These are phyloP conservation scores for Squalus acanthias DNA, from an alignment of 2,797 vertebrate species.

Conservation along the genomic window DNA sequence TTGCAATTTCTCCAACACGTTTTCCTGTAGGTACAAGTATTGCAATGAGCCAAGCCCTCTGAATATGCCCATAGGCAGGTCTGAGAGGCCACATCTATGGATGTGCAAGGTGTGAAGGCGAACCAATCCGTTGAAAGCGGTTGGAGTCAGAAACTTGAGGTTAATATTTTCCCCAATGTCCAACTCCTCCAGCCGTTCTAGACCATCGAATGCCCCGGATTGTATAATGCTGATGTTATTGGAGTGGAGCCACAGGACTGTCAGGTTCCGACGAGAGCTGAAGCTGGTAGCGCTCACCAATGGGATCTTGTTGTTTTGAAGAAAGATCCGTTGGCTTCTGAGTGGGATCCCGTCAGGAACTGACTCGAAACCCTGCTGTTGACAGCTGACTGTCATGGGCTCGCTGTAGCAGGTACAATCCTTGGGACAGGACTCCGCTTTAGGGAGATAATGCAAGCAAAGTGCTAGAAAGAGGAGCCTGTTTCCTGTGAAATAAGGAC, in stretches of 20 bases:
- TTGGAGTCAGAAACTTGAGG: slow-evolving; percentile 78
- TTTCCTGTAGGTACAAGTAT: slow-evolving; percentile 96
- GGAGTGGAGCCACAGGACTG: slow-evolving; percentile 93
- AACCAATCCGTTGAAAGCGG: slow-evolving; percentile 80
- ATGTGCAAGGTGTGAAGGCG: slow-evolving; percentile 90
- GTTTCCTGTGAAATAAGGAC: slow-evolving; percentile 62
- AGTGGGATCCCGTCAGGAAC: slow-evolving; percentile 85
- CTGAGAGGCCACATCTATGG: slow-evolving; percentile 87
- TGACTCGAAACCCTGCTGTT: slow-evolving; percentile 86
- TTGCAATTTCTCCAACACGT: slow-evolving; percentile 77
- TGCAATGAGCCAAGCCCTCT: slow-evolving; percentile 85
- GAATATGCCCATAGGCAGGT: slow-evolving; percentile 83
- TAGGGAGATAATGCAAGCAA: slow-evolving; percentile 51
- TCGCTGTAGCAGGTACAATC: slow-evolving; percentile 93
- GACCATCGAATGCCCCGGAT: slow-evolving; percentile 77
- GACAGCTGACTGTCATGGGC: slow-evolving; percentile 89
- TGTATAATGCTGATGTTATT: slow-evolving; percentile 91
- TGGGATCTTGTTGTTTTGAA: slow-evolving; percentile 87
- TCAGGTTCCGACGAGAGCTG: slow-evolving; percentile 88
- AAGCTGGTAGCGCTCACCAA: slow-evolving; percentile 83
- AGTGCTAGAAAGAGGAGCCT: slow-evolving; percentile 79
- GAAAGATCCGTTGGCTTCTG: slow-evolving; percentile 90
- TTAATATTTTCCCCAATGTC: slow-evolving; percentile 92
- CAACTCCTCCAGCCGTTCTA: slow-evolving; percentile 85
- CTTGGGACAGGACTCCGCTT: slow-evolving; percentile 77